These are phyloP conservation scores for Polyommatus icarus DNA, from an alignment of 2,888 invertebrate genomes.

Conservation along the genomic window DNA sequence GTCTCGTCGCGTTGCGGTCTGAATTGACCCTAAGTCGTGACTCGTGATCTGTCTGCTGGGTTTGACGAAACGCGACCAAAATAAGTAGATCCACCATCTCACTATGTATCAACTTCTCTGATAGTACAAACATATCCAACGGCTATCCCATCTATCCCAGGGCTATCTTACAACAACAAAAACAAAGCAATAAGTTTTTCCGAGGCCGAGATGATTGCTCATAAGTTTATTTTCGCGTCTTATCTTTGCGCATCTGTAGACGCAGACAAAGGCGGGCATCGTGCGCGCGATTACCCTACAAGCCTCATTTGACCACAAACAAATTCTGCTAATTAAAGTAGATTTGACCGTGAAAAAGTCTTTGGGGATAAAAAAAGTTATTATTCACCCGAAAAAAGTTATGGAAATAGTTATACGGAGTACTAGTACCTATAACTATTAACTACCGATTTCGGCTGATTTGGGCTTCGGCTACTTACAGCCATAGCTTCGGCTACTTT, in stretches of 20 bases:
- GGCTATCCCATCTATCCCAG: not conserved
- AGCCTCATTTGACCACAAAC: conserved; percentile 4
- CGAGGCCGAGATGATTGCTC: conserved; percentile 11
- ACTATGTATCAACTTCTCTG: too few species aligned
- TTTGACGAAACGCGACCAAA: too few species aligned
- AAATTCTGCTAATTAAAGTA: conserved; percentile 7
- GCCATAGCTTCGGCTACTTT: too few species aligned
- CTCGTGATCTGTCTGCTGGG: too few species aligned
- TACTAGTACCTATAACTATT: too few species aligned
- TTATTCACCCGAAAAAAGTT: too few species aligned
- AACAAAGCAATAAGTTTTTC: conserved; percentile 22
- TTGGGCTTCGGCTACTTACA: too few species aligned
- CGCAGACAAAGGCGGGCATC: not conserved
- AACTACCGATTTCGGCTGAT: too few species aligned
- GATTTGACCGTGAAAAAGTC: not conserved
- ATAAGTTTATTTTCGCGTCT: conserved; percentile 3
- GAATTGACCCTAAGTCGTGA: too few species aligned
- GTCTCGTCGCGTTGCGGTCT: too few species aligned
- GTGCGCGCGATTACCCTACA: not conserved
- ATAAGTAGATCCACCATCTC: too few species aligned
- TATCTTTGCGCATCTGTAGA: conserved; percentile 23
- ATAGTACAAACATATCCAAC: not conserved
- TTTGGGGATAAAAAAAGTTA: not conserved
- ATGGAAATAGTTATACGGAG: too few species aligned
- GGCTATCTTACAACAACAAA: not conserved